Base-by-base conservation (phyloP, 2,797 vertebrate genomes). In the Pangasius larnaudii region DNA sequence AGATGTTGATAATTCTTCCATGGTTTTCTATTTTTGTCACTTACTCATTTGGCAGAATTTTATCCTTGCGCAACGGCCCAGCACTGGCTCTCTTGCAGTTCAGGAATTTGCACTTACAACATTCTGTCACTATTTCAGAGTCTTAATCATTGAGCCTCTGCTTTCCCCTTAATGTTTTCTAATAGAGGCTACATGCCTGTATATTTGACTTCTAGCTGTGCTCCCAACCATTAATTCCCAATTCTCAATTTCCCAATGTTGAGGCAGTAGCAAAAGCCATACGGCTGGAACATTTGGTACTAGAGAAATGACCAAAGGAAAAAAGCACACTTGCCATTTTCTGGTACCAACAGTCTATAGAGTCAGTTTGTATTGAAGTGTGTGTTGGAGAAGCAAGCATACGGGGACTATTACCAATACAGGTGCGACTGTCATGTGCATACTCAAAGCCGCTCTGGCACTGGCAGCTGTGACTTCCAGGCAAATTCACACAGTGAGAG, bases 401-500 rank as follows among this genome's bases (percentile, higher is more conserved):
- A 8, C 0, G 2, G 10, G 3, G 5, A 11, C 11, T 84, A 11
- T 86, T 86, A 89, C 92, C 93, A 61, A 95, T 86, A 24, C 98
- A 99, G 51, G 92, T 94, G 53, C 91, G 96, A 2, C 94, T 94
- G 0, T 98, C 96, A 0, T 91, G 95, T 3, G 92, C 94, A 0
- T 95, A 95, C 92, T 91, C 91, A 18, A 95, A 97, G 1, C 98
- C 97, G 0, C 36, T 84, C 90, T 91, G 95, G 90, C 98, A 99
- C 87, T 95, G 96, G 75, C 98, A 99, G 84, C 95, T 94, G 93
- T 97, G 96, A 92, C 95, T 97, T 2, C 98, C 98, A 0, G 94
- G 95, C 24, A 93, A 51, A 89, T 99, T 99, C 86, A 96, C 51
- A 59, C 98, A 99, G 87, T 95, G 19, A 1, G 97, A 90, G 83